Percentiles rank a stretch among this genome's conserved stretches.
phyloP scores from a whole-genome alignment of 2,888 invertebrate species.

The Villa cingulata region DNA sequence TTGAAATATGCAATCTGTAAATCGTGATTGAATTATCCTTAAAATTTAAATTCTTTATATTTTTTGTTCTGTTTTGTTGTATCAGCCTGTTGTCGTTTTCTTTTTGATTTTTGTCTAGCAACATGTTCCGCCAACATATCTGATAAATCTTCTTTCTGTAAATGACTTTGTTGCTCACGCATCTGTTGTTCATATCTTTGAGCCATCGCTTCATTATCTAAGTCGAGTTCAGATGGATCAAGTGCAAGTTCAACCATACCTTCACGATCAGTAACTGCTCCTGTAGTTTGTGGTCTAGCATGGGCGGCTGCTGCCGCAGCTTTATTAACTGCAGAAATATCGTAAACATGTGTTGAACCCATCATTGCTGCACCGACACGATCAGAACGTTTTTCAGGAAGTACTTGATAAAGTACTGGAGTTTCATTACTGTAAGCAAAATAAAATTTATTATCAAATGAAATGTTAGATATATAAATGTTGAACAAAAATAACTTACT shows the following conservation, averaged over 20 bases:
- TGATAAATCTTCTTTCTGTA: constrained; percentile 87
- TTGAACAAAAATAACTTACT: constrained; percentile 41
- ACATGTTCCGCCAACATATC: constrained; percentile 99
- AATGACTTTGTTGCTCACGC: constrained; percentile 77
- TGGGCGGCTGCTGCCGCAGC: constrained; percentile 41
- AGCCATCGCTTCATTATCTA: constrained; percentile 93
- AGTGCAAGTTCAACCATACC: constrained; percentile 86
- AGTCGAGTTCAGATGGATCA: constrained; percentile 93
- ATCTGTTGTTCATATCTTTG: constrained; percentile 92
- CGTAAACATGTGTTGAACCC: constrained; percentile 97
- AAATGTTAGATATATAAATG: too few relatives aligned
- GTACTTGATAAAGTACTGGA: constrained; percentile 85
- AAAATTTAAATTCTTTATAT: constrained; percentile 96
- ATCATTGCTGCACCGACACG: constrained; percentile 87
- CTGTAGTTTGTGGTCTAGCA: constrained; percentile 24
- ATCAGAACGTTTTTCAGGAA: constrained; percentile 88
- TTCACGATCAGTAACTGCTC: constrained; percentile 38
- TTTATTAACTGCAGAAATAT: constrained; percentile 59
- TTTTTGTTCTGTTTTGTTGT: constrained; percentile 83
- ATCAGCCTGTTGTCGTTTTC: constrained; percentile 81
- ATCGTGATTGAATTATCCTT: too few relatives aligned
- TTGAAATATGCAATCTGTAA: too few relatives aligned
- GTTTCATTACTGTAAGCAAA: constrained; percentile 60
- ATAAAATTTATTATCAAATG: neutral
- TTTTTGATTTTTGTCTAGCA: constrained; percentile 88